Conservation (phyloP, 2,888 invertebrate species). For the Gisinianus flammeolus region DNA sequence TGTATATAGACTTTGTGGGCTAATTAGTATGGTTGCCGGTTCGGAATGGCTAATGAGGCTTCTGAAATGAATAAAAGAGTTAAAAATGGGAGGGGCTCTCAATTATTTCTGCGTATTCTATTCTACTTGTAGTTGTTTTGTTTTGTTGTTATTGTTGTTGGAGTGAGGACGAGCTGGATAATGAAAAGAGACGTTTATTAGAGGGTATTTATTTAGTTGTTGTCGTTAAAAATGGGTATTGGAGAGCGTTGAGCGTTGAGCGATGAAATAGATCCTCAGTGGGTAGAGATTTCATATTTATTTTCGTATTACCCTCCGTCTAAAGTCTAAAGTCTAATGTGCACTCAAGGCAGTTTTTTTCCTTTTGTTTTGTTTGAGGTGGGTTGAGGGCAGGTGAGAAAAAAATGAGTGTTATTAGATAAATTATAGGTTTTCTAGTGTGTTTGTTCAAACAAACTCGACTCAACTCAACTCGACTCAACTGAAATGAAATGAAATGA, state of each 20-base stretch:
- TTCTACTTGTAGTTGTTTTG: too few relatives aligned
- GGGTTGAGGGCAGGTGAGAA: slow-evolving; percentile 40
- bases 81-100: too few relatives aligned
- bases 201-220: slow-evolving; percentile 30
- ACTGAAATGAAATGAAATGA: background rate
- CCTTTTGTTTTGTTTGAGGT: too few relatives aligned
- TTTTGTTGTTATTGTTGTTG: too few relatives aligned
- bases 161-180: background rate
- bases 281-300: background rate
- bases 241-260: too few relatives aligned
- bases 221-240: slow-evolving; percentile 27
- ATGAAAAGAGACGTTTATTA: slow-evolving; percentile 16
- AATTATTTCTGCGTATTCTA: too few relatives aligned
- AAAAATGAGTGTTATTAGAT: slow-evolving; percentile 47
- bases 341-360: background rate
- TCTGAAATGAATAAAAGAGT: too few relatives aligned
- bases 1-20: too few relatives aligned
- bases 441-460: slow-evolving; percentile 51
- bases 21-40: too few relatives aligned
- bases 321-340: background rate
- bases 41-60: too few relatives aligned
- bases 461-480: slow-evolving; percentile 34
- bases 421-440: slow-evolving; percentile 56
- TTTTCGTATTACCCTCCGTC: background rate
- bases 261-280: background rate